Evolutionary conservation across 2,888 invertebrate species (phyloP).

Genomic region (Morpho achilles): DNA sequence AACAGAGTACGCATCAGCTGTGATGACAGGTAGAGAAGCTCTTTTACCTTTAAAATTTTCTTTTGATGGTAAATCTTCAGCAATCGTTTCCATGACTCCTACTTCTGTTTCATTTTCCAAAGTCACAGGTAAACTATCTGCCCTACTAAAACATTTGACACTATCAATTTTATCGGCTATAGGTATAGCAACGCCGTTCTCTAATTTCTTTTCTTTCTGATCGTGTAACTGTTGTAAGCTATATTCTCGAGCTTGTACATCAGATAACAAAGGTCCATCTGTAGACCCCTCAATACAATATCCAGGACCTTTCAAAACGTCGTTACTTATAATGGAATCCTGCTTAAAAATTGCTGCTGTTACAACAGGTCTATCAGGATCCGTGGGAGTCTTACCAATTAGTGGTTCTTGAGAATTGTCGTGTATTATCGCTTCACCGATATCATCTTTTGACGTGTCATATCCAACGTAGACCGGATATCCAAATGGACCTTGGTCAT

Average conservation of each 20-base stretch:
- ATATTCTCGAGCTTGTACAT: constrained; percentile 69
- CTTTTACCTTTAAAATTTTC: constrained; percentile 57
- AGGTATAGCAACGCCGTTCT: constrained; percentile 59
- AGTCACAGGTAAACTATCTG: constrained; percentile 77
- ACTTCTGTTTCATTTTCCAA: constrained; percentile 65
- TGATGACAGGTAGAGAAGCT: constrained; percentile 63
- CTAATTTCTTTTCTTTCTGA: constrained; percentile 56
- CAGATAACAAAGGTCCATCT: constrained; percentile 72
- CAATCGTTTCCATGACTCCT: constrained; percentile 53
- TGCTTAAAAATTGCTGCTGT: constrained; percentile 85
- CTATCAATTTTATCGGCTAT: constrained; percentile 57
- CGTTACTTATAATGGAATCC: constrained; percentile 74
- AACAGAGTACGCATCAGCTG: constrained; percentile 75
- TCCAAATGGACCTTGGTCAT: constrained; percentile 85
- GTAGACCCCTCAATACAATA: constrained; percentile 74
- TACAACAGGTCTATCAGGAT: constrained; percentile 82
- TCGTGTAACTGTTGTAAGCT: constrained; percentile 67
- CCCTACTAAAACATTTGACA: constrained; percentile 55
- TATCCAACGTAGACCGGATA: constrained; percentile 83
- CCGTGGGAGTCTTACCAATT: constrained; percentile 68
- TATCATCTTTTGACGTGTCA: constrained; percentile 60
- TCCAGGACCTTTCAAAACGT: constrained; percentile 62
- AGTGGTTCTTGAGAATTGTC: constrained; percentile 71
- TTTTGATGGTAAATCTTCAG: constrained; percentile 60
- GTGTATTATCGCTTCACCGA: constrained; percentile 52